Evolutionary conservation across 1,140 invertebrate genomes (phyloP), one percentile per base, ranked within the genome.

Genomic region (Nephila pilipes): DNA sequence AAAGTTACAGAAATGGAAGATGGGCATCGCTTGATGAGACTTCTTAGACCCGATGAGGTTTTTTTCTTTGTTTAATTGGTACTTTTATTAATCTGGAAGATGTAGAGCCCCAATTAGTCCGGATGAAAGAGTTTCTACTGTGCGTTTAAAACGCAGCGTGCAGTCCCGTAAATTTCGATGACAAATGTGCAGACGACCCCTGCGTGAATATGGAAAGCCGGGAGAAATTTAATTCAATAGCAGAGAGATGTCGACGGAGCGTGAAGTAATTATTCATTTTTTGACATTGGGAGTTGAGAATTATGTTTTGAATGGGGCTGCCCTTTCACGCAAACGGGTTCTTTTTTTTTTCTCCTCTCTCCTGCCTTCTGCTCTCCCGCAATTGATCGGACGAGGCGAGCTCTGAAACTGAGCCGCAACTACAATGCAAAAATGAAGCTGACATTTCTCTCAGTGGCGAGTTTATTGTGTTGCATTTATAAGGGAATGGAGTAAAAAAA

Each of bases 221-320:
- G 60, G 58, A 57, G 63, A 55, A 63, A 90, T 91, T 83, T 91
- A 83, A 91, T 83, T 91, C 79, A 91, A 91, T 91, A 83, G 89
- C 80, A 58, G 69, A 58, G 75, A 80, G 81, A 25, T 58, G 80
- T 91, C 79, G 55, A 46, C 36, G 89, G 83, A 32, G 79, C 89
- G 32, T 8, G 38, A 83, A 55, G 79, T 65, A 83, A 91, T 91
- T 91, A 91, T 91, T 91, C 79, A 83, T 81, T 25, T 65, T 91
- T 54, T 91, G 88, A 90, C 88, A 60, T 38, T 16, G 8, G 32
- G 79, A 57, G 75, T 29, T 57, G 69, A 46, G 87, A 36, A 58
- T 54, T 55, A 79, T 80, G 14, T 55, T 79, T 22, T 57, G 88
- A 57, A 36, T 29, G 65, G 54, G 65, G 4, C 46, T 79, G 32